phyloP scores from a whole-genome alignment of 2,797 vertebrate genomes.

The Typhlichthys subterraneus region DNA sequence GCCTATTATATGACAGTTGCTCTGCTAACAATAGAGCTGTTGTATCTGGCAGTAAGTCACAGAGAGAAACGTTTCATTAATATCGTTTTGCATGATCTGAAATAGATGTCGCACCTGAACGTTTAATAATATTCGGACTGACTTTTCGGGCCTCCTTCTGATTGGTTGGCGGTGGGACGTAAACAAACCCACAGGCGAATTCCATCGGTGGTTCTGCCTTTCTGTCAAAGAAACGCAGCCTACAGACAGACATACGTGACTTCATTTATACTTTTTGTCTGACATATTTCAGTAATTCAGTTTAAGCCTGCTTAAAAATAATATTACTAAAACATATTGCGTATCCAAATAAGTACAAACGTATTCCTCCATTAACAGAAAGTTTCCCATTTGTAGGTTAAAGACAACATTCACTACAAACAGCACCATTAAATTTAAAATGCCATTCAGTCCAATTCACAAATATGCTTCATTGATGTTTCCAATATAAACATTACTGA shows the following conservation, averaged over 20 bases:
- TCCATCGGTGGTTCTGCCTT: constrained; percentile 58
- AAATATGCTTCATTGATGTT: too few species aligned
- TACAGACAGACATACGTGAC: neutral
- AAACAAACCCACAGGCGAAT: constrained; percentile 73
- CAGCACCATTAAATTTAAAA: too few species aligned
- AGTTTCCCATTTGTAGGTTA: too few species aligned
- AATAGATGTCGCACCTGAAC: constrained; percentile 62
- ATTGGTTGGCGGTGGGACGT: constrained; percentile 49
- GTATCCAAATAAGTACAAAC: neutral
- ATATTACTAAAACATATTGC: too few species aligned
- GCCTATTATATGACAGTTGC: constrained; percentile 15
- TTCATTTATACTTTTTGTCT: neutral
- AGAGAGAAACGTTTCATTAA: constrained; percentile 21
- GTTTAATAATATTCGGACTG: constrained; percentile 36
- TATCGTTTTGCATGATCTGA: constrained; percentile 15
- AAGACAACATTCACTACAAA: neutral
- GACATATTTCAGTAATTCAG: neutral
- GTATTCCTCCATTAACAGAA: too few species aligned
- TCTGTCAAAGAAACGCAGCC: constrained; percentile 4
- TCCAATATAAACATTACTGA: neutral
- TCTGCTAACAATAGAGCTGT: constrained; percentile 14
- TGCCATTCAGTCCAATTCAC: too few species aligned
- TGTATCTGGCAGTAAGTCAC: neutral
- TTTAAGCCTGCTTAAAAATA: too few species aligned
- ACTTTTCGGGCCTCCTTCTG: constrained; percentile 30